A percentile compares a stretch with the other conserved stretches of the same genome.
phyloP scores from a whole-genome alignment of 1,140 invertebrate genomes.

The Lepidurus apus region DNA sequence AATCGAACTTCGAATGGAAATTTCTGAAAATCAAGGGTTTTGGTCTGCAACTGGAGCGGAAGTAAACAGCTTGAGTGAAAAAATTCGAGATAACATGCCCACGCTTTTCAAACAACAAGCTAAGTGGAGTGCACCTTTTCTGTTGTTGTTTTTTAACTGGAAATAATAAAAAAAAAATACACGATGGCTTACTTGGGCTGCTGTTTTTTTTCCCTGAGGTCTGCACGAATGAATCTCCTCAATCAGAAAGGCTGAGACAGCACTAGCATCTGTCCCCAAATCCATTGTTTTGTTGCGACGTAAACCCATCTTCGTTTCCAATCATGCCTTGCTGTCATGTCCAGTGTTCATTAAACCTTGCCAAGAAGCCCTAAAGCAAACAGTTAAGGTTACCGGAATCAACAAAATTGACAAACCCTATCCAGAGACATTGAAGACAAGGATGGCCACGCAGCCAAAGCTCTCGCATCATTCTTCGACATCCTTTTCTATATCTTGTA shows the following conservation, averaged over 20 bases:
- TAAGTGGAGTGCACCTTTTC: not conserved
- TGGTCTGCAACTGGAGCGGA: not conserved
- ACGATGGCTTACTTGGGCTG: not conserved
- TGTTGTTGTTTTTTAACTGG: not conserved
- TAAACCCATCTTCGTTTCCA: not conserved
- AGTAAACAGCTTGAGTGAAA: not conserved
- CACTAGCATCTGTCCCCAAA: constrained; percentile 17
- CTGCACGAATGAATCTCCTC: constrained; percentile 18
- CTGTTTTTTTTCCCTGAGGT: not conserved
- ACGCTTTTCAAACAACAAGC: not conserved
- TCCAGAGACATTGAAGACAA: not conserved
- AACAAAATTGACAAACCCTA: not conserved
- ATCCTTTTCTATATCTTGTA: not conserved
- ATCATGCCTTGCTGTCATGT: constrained; percentile 10
- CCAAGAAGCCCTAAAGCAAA: not conserved
- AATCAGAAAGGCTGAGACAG: constrained; percentile 8
- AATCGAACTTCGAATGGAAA: too few species aligned
- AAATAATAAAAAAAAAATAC: not conserved
- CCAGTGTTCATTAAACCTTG: constrained; percentile 19
- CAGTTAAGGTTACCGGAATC: not conserved
- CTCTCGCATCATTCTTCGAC: not conserved
- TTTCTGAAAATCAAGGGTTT: too few species aligned
- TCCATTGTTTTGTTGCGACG: constrained; percentile 14
- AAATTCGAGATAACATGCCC: not conserved
- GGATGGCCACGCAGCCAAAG: not conserved